Percentiles rank a stretch among this genome's conserved stretches.
phyloP scores from a whole-genome alignment of 2,113 vertebrate species.

The Caloenas nicobarica region DNA sequence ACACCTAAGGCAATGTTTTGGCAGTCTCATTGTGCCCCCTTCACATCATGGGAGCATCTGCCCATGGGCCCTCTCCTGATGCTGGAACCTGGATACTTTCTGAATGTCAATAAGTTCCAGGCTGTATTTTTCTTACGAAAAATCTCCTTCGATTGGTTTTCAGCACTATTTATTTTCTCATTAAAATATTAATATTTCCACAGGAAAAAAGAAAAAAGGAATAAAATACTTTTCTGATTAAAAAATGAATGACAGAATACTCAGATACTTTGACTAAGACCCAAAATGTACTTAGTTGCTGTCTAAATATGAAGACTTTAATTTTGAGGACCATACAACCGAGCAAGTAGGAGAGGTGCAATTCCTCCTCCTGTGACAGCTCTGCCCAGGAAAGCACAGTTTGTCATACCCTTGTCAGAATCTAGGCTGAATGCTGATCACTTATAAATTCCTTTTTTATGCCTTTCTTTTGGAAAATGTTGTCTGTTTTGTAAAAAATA shows the following conservation, averaged over 20 bases:
- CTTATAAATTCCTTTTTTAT: not conserved
- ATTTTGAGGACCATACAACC: not conserved
- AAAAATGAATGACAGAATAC: not conserved
- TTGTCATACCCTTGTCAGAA: not conserved
- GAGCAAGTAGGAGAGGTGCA: not conserved
- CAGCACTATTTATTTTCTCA: not conserved
- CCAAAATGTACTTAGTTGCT: not conserved
- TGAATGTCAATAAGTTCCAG: not conserved
- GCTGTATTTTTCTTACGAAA: not conserved
- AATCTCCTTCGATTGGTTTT: not conserved
- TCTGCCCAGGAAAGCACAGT: not conserved
- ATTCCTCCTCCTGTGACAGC: not conserved
- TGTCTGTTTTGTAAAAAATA: not conserved
- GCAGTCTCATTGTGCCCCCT: not conserved
- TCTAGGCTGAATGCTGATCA: not conserved
- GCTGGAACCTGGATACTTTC: not conserved
- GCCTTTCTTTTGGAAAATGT: not conserved
- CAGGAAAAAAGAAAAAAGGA: not conserved
- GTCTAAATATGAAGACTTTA: not conserved
- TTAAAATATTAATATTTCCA: not conserved
- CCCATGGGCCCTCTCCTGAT: fast-evolving
- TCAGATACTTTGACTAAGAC: not conserved
- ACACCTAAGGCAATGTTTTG: not conserved
- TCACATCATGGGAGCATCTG: not conserved
- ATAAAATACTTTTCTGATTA: not conserved